A percentile compares a stretch with the other conserved stretches of the same genome.
Conservation (phyloP, 2,113 vertebrate genomes). For the Gymnocephalus cernua region DNA sequence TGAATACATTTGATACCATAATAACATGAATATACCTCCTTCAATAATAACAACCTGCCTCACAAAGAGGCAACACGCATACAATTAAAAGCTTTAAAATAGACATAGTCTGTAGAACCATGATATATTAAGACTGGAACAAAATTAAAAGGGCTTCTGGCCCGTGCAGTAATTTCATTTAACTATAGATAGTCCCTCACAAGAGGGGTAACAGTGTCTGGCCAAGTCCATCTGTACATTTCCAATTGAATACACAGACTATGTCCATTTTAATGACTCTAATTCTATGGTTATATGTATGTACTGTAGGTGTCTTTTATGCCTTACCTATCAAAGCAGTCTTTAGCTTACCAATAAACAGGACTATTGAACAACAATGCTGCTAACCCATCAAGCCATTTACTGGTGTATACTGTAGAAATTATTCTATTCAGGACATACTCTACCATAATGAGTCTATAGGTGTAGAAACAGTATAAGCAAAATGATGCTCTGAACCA, state of each 20-base stretch:
- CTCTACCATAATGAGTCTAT: slow-evolving; percentile 46
- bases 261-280: slow-evolving; percentile 74
- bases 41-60: slow-evolving; percentile 76
- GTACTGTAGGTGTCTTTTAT: slow-evolving; percentile 64
- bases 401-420: slow-evolving; percentile 69
- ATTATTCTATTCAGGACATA: slow-evolving; percentile 50
- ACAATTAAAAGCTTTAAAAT: slow-evolving; percentile 80
- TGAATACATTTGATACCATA: slow-evolving; percentile 84
- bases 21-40: slow-evolving; percentile 81
- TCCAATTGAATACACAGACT: slow-evolving; percentile 56
- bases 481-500: slow-evolving; percentile 53
- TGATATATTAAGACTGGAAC: slow-evolving; percentile 47
- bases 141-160: slow-evolving; percentile 50
- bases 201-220: slow-evolving; percentile 31
- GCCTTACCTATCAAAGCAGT: slow-evolving; percentile 77
- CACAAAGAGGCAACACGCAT: slow-evolving; percentile 64
- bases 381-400: slow-evolving; percentile 75
- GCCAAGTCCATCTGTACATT: slow-evolving; percentile 63
- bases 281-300: slow-evolving; percentile 69
- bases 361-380: slow-evolving; percentile 78
- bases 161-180: slow-evolving; percentile 40
- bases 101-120: slow-evolving; percentile 68
- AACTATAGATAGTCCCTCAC: slow-evolving; percentile 50
- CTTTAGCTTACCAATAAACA: slow-evolving; percentile 75
- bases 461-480: slow-evolving; percentile 49